Evolutionary conservation across 2,888 invertebrate genomes (phyloP).

Genomic region (Drosophila crucigera): DNA sequence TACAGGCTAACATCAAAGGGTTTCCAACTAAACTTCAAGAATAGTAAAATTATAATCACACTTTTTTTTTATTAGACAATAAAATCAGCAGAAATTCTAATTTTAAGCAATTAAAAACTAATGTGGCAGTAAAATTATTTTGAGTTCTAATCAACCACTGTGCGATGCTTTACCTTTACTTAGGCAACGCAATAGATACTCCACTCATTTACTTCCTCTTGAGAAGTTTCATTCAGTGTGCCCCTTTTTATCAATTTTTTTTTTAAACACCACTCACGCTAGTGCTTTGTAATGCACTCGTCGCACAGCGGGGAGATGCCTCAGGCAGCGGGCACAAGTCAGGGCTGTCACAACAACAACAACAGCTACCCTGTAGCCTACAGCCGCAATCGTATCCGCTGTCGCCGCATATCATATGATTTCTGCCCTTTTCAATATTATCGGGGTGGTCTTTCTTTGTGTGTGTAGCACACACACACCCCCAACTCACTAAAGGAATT

Average conservation of each 20-base stretch:
- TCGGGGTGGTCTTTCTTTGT: slow-evolving; percentile 40
- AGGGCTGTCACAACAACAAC: slow-evolving; percentile 49
- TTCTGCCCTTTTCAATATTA: slow-evolving; percentile 39
- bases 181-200: slow-evolving; percentile 30
- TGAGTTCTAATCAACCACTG: neutral
- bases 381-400: neutral
- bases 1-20: neutral
- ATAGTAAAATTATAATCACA: neutral
- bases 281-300: slow-evolving; percentile 2
- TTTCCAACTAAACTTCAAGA: neutral
- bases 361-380: slow-evolving; percentile 19
- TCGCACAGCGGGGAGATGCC: slow-evolving; percentile 28
- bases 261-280: slow-evolving; percentile 3
- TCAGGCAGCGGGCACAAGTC: slow-evolving; percentile 36
- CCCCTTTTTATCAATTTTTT: slow-evolving; percentile 6
- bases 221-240: slow-evolving; percentile 19
- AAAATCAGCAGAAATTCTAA: neutral
- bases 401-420: slow-evolving; percentile 42
- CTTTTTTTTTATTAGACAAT: neutral
- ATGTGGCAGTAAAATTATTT: neutral
- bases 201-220: slow-evolving; percentile 12
- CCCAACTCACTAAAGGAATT: slow-evolving; percentile 65
- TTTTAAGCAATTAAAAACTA: neutral
- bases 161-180: neutral
- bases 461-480: slow-evolving; percentile 35